Evolutionary conservation across 2,888 invertebrate genomes (phyloP), one percentile per base, ranked within the genome.

Genomic region (Drosophila kuntzei): DNA sequence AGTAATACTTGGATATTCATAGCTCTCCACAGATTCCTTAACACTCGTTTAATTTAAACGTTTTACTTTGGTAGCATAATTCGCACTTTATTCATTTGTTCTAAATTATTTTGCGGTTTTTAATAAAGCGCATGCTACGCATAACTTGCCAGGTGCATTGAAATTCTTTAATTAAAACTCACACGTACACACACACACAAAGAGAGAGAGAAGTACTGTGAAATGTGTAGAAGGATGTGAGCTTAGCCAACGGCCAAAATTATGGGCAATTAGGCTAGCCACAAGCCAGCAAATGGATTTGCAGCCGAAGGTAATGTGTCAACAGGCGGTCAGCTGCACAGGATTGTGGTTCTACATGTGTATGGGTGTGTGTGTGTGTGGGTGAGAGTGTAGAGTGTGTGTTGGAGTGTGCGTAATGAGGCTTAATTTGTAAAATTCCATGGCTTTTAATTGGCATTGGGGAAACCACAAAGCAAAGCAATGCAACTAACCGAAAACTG

Each of bases 401-500:
- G 27, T 41, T 12, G 36, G 58, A 41, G 63, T 73, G 61, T 67
- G 64, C 64, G 74, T 87, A 85, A 85, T 87, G 84, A 75, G 83
- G 76, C 80, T 85, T 85, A 85, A 87, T 85, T 86, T 85, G 88
- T 82, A 76, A 80, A 85, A 80, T 80, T 82, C 80, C 73, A 76
- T 78, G 79, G 74, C 80, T 85, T 79, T 83, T 87, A 85, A 85
- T 85, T 87, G 87, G 86, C 88, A 85, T 82, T 57, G 64, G 44
- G 57, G 57, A 62, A 65, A 79, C 85, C 88, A 66, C 85, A 85
- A 79, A 74, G 69, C 76, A 68, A 46, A 69, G 73, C 73, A 69
- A 66, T 55, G 71, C 62, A 73, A 69, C 59, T 46, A 60, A 57
- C 54, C 62, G 34, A 25, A 44, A 54, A 63, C 34, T 44, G 41